Base-by-base conservation (phyloP, 2,797 vertebrate species). In the Peromyscus nudipes region DNA sequence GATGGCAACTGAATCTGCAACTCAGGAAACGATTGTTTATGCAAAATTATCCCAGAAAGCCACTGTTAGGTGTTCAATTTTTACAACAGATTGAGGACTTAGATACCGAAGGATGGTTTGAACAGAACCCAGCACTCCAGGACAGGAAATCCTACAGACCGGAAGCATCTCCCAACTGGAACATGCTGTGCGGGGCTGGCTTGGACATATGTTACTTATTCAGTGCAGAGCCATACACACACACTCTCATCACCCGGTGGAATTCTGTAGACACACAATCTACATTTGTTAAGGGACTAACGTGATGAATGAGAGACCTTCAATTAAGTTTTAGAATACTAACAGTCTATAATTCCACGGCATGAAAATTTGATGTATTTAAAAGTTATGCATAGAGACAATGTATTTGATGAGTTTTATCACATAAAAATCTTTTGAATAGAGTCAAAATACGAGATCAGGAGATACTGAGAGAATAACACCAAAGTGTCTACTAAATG, bases 21-120 rank as follows among this genome's bases (percentile, higher is more conserved):
- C 52, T 84, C 84, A 19, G 64, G 27, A 84, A 81, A 81, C 89
- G 83, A 91, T 81, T 96, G 94, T 87, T 95, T 88, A 89, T 91
- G 60, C 34, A 86, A 85, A 82, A 82, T 92, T 82, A 91, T 94
- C 76, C 89, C 17, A 85, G 73, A 94, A 94, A 95, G 65, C 46
- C 88, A 67, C 37, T 57, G 23, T 84, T 80, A 77, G 34, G 93
- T 84, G 93, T 57, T 95, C 91, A 96, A 93, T 89, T 43, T 31
- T 95, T 80, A 91, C 25, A n/a, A 75, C 10, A 91, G 46, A 92
- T 27, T 52, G 23, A 87, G 65, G 88, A 87, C 83, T 89, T 19
- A 62, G 55, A n/a, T 49, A 60, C 1, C 0, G 65, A 89, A 21
- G 17, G 43, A 71, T 95, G 83, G 71, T 49, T 3, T 34, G 9